phyloP scores from a whole-genome alignment of 2,113 vertebrate genomes.

The Salvelinus namaycush region DNA sequence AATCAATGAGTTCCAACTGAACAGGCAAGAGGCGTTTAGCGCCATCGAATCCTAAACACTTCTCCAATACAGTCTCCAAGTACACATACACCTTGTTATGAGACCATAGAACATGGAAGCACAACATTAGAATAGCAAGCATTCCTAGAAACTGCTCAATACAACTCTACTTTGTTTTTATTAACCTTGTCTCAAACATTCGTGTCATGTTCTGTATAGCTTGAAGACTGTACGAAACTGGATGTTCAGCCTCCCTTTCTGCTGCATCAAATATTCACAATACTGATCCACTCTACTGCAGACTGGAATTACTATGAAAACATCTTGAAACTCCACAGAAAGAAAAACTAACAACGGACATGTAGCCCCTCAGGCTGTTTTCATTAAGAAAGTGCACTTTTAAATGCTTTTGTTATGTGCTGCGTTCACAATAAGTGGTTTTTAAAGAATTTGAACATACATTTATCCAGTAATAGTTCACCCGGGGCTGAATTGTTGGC shows the following conservation, averaged over 20 bases:
- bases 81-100: too few relatives aligned
- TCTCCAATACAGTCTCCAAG: background rate
- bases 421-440: constrained; percentile 50
- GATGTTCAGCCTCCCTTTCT: background rate
- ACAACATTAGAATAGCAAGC: background rate
- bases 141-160: background rate
- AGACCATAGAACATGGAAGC: too few relatives aligned
- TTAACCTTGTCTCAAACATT: too few relatives aligned
- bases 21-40: constrained; percentile 34
- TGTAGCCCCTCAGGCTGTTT: constrained; percentile 52
- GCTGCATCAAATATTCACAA: constrained; percentile 5
- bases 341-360: constrained; percentile 38
- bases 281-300: background rate
- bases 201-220: too few relatives aligned
- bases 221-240: background rate
- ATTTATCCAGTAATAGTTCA: constrained; percentile 40
- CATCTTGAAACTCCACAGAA: constrained; percentile 23
- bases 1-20: constrained; percentile 49
- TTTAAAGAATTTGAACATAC: constrained; percentile 26
- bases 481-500: constrained; percentile 30
- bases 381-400: constrained; percentile 51
- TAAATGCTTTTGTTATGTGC: constrained; percentile 49
- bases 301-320: constrained; percentile 9
- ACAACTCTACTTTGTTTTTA: too few relatives aligned
- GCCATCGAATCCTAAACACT: constrained; percentile 43